phyloP scores from a whole-genome alignment of 2,888 invertebrate genomes.

The Trypoxylon attenuatum region DNA sequence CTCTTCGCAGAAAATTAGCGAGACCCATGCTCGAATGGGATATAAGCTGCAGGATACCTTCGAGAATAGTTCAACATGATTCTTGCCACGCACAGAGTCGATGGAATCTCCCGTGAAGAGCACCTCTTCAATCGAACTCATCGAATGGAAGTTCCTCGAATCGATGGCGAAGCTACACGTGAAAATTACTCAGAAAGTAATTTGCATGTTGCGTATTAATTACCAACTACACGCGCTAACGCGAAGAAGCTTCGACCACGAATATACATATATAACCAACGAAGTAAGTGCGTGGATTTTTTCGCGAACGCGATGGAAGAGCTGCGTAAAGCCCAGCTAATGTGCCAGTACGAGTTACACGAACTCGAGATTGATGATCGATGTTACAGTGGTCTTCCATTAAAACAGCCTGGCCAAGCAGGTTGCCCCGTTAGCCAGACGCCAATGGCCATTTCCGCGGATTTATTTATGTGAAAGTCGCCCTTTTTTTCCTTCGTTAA shows the following conservation, averaged over 20 bases:
- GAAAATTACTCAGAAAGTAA: too few relatives aligned
- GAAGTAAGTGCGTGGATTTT: not conserved
- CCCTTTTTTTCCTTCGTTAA: conserved; percentile 3
- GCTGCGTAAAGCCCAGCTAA: not conserved
- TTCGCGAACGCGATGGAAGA: not conserved
- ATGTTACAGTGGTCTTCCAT: conserved; percentile 37
- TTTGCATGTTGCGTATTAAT: too few relatives aligned
- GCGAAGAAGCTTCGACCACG: too few relatives aligned
- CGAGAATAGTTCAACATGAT: too few relatives aligned
- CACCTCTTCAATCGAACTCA: too few relatives aligned
- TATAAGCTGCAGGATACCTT: too few relatives aligned
- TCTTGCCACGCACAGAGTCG: too few relatives aligned
- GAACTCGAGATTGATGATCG: conserved; percentile 16
- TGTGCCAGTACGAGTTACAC: not conserved
- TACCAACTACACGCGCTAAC: too few relatives aligned
- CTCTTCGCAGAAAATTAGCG: conserved; percentile 51
- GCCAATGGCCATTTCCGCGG: conserved; percentile 13
- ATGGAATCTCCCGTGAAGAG: too few relatives aligned
- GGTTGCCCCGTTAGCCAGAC: conserved; percentile 5
- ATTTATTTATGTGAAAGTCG: conserved; percentile 25
- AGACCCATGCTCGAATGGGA: not conserved
- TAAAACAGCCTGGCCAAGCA: conserved; percentile 24
- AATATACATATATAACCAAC: not conserved
- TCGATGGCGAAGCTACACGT: too few relatives aligned
- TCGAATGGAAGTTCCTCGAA: too few relatives aligned